phyloP scores from a whole-genome alignment of 2,797 vertebrate species.

The Acanthopagrus latus region DNA sequence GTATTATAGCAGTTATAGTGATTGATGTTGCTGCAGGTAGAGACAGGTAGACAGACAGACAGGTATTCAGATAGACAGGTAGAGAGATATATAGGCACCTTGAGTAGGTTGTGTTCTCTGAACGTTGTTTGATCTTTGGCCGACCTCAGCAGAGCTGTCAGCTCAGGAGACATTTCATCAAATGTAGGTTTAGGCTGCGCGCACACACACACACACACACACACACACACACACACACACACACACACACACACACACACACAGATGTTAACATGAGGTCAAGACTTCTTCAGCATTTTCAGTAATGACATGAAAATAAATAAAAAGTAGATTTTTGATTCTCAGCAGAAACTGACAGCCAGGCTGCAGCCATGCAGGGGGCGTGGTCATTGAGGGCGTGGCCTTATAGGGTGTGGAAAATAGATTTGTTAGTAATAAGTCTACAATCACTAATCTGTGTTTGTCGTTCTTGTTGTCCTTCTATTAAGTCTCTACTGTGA shows the following conservation, averaged over 20 bases:
- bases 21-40: too few relatives aligned
- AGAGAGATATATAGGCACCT: constrained; percentile 53
- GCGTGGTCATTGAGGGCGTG: neutral
- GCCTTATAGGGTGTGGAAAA: neutral
- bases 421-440: constrained; percentile 8
- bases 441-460: neutral
- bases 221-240: constrained; percentile 49
- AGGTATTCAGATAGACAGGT: neutral
- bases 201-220: constrained; percentile 52
- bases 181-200: constrained; percentile 91
- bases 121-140: constrained; percentile 90
- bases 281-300: neutral
- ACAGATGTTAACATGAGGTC: too few relatives aligned
- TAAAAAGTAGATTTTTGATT: neutral
- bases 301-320: neutral
- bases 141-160: constrained; percentile 93
- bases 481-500: neutral
- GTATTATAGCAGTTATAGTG: too few relatives aligned
- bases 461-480: neutral
- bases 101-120: constrained; percentile 83
- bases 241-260: constrained; percentile 20
- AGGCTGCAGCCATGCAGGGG: constrained; percentile 47
- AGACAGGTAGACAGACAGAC: too few relatives aligned
- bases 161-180: constrained; percentile 92
- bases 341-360: constrained; percentile 5